phyloP scores from a whole-genome alignment of 2,797 vertebrate genomes.

The Hydrolagus colliei region DNA sequence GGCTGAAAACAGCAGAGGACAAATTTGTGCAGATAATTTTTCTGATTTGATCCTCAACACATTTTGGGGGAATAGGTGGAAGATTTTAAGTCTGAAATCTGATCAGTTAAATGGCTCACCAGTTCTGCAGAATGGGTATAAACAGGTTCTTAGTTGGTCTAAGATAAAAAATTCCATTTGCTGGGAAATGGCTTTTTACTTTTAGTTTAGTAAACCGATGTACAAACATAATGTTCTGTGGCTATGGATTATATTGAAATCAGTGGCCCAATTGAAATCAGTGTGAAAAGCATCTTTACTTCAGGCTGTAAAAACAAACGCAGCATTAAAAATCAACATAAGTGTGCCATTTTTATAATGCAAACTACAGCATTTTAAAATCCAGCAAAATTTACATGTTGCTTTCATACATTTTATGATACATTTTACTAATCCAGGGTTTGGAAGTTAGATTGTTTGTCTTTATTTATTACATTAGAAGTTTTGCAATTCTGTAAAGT shows the following conservation, averaged over 20 bases:
- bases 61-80: neutral
- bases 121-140: neutral
- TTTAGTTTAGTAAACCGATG: neutral
- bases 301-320: too few relatives aligned
- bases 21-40: neutral
- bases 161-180: neutral
- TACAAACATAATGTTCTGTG: neutral
- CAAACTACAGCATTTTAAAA: neutral
- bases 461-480: neutral
- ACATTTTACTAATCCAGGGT: neutral
- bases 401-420: neutral
- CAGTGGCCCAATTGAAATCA: too few relatives aligned
- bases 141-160: neutral
- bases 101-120: neutral
- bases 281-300: too few relatives aligned
- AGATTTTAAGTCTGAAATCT: neutral
- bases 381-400: neutral
- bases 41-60: neutral
- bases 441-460: neutral
- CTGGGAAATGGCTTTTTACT: neutral
- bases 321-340: neutral
- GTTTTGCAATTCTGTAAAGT: constrained; percentile 12
- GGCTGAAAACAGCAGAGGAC: neutral
- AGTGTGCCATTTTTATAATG: neutral
- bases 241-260: neutral